Percentiles rank a stretch among this genome's conserved stretches.
Conservation (phyloP, 1,140 invertebrate species). For the Drosophila arizonae region DNA sequence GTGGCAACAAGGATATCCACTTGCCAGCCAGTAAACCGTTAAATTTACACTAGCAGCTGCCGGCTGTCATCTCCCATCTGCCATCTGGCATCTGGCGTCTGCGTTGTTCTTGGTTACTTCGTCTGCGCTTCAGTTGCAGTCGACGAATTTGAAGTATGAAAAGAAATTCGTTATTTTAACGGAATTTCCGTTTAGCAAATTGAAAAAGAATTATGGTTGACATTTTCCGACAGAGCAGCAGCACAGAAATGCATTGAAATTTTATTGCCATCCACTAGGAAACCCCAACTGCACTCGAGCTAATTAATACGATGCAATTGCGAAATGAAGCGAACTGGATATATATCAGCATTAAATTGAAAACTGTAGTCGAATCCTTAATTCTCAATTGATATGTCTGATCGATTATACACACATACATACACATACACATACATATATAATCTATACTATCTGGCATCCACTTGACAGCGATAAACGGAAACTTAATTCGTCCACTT, state of each 20-base stretch:
- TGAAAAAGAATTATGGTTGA: slow-evolving; percentile 58
- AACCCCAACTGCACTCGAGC: neutral
- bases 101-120: neutral
- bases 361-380: too few relatives aligned
- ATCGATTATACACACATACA: too few relatives aligned
- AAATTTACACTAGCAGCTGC: slow-evolving; percentile 47
- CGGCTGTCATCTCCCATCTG: neutral
- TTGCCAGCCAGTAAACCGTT: slow-evolving; percentile 55
- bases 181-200: slow-evolving; percentile 44
- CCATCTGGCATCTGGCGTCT: neutral
- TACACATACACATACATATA: neutral
- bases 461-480: slow-evolving; percentile 47
- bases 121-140: neutral
- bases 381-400: too few relatives aligned
- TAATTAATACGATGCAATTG: too few relatives aligned
- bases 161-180: slow-evolving; percentile 8
- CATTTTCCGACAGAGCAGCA: neutral
- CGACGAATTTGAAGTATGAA: neutral
- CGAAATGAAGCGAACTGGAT: neutral
- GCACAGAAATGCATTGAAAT: neutral
- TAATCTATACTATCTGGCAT: slow-evolving; percentile 10
- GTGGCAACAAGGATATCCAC: slow-evolving; percentile 49
- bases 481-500: slow-evolving; percentile 63
- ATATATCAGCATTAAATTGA: too few relatives aligned
- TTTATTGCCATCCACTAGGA: too few relatives aligned